Evolutionary conservation across 2,888 invertebrate genomes (phyloP), one percentile per base, ranked within the genome.

Genomic region (Eristalis arbustorum): DNA sequence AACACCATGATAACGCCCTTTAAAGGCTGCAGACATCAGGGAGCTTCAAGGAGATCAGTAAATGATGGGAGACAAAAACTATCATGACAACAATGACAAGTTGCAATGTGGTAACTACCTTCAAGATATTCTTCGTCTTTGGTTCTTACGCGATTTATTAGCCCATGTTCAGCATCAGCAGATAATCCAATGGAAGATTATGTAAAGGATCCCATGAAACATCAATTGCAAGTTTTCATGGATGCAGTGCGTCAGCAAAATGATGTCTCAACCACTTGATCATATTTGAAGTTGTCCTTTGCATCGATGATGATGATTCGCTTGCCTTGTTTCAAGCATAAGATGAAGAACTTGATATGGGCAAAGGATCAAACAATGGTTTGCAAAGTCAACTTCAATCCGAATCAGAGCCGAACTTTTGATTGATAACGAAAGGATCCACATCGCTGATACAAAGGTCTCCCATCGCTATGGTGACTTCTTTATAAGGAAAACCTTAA

Each of bases 341-440:
- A 99, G 94, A 99, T 99, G 99, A 98, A 98, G 94, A 99, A 99
- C 91, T 95, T 98, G 67, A 98, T 98, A 6, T 99, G 98, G 98
- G 96, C 96, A 8, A 97, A 97, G 98, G 98, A 0, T 95, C 97
- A 28, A n/a, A n/a, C n/a, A 98, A 97, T 84, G 98, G 97, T 3
- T 94, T 98, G 71, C 98, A 98, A 89, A 99, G 99, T 64, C 98
- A 98, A 92, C 99, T 99, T 93, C 98, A 99, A 93, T 98, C 98
- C 62, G 98, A 98, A 4, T 99, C 99, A 5, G 99, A 92, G 97
- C 94, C 99, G 93, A 99, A 99, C 92, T 99, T 99, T 93, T 99
- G 98, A 99, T 99, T 90, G 99, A 99, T 93, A 97, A 98, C 92
- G 97, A 98, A 91, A 99, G 99, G 99, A 98, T 99, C 90, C 98